These are phyloP conservation scores for Procambarus virginalis DNA, from an alignment of 1,140 invertebrate species.

Conservation along the genomic window DNA sequence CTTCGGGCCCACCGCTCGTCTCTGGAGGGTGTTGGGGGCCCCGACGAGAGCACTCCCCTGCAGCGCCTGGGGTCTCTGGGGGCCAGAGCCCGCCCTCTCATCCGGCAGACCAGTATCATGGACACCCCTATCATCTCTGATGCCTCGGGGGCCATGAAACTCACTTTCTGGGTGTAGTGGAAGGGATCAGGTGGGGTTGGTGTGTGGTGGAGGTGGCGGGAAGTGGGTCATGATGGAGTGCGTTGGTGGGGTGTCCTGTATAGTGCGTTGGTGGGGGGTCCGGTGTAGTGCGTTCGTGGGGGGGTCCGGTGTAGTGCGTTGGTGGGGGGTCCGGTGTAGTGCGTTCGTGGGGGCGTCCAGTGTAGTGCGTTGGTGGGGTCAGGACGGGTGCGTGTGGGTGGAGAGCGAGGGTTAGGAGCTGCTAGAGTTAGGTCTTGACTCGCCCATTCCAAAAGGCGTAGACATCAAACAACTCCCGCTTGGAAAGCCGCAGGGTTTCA, in stretches of 20 bases:
- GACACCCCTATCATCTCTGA: conserved; percentile 82
- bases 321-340: too few relatives aligned
- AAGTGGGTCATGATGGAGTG: neutral
- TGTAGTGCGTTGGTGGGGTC: too few relatives aligned
- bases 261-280: too few relatives aligned
- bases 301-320: neutral
- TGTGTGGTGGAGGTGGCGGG: neutral
- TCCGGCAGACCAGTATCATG: conserved; percentile 84
- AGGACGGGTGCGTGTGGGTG: too few relatives aligned
- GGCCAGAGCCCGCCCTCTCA: conserved; percentile 80
- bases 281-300: neutral
- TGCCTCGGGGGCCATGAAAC: conserved; percentile 84
- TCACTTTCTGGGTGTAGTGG: conserved; percentile 87
- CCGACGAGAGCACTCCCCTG: conserved; percentile 44
- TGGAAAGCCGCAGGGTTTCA: too few relatives aligned
- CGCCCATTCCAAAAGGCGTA: too few relatives aligned
- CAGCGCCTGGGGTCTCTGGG: conserved; percentile 71
- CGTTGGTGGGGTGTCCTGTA: too few relatives aligned
- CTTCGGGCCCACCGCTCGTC: conserved; percentile 10
- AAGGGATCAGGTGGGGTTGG: neutral
- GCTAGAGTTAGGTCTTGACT: too few relatives aligned
- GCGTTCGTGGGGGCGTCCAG: too few relatives aligned
- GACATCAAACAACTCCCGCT: too few relatives aligned
- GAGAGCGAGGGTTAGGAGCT: too few relatives aligned
- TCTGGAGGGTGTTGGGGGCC: neutral